Conservation (phyloP, 2,797 vertebrate species). For the Centropyge bicolor region DNA sequence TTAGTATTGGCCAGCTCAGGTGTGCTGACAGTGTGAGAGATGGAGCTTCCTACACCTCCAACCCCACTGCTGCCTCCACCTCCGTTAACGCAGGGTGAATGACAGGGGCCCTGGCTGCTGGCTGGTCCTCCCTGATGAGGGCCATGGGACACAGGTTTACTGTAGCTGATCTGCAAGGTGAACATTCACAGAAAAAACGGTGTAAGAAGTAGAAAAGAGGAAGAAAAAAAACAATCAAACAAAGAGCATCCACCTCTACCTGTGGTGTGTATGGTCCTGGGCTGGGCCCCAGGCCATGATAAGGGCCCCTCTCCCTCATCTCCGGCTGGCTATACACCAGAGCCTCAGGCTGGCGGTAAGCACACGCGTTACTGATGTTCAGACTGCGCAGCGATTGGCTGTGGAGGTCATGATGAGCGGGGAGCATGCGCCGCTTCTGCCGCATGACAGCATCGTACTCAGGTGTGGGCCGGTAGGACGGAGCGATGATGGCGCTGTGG, state of each 20-base stretch:
- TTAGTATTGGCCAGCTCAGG: constrained; percentile 95
- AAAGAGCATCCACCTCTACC: constrained; percentile 58
- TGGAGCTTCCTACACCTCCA: constrained; percentile 84
- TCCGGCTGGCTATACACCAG: constrained; percentile 97
- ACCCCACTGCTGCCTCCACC: constrained; percentile 54
- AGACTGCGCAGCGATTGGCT: constrained; percentile 96
- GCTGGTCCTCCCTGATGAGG: constrained; percentile 86
- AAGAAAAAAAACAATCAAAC: neutral
- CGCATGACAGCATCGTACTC: constrained; percentile 97
- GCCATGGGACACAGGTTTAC: constrained; percentile 84
- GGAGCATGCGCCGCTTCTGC: constrained; percentile 90
- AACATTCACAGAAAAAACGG: constrained; percentile 18
- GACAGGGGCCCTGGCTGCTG: constrained; percentile 73
- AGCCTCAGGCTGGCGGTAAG: constrained; percentile 92
- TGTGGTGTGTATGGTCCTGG: constrained; percentile 81
- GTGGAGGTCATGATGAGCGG: constrained; percentile 88
- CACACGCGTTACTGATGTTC: constrained; percentile 93
- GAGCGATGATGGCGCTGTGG: constrained; percentile 96
- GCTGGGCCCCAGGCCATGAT: constrained; percentile 78
- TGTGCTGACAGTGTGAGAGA: constrained; percentile 97
- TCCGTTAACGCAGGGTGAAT: constrained; percentile 79
- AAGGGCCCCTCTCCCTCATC: constrained; percentile 91
- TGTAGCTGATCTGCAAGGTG: constrained; percentile 85
- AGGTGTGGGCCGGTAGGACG: constrained; percentile 95
- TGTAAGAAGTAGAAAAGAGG: constrained; percentile 9